phyloP scores from a whole-genome alignment of 2,113 vertebrate genomes.

The Echinops telfairi region DNA sequence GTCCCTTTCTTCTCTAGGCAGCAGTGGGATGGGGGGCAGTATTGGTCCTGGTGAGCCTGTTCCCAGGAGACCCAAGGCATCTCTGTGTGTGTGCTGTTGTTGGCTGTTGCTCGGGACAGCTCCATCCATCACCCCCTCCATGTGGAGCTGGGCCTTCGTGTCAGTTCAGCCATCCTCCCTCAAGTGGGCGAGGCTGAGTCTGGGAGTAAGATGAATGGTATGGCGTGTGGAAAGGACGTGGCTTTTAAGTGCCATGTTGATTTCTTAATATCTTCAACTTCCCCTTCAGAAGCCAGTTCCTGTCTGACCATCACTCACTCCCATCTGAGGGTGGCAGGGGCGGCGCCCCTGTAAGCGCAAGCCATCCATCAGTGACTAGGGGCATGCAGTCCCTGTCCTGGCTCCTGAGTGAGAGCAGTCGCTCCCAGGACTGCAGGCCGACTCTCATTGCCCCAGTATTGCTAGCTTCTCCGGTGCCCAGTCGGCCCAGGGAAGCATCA shows the following conservation, averaged over 20 bases:
- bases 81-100: conserved; percentile 55
- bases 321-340: neutral
- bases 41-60: conserved; percentile 45
- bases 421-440: neutral
- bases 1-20: conserved; percentile 66
- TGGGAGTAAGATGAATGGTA: conserved; percentile 68
- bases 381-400: conserved; percentile 28
- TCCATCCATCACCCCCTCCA: conserved; percentile 57
- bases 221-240: neutral
- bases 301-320: conserved; percentile 40
- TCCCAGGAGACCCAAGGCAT: conserved; percentile 51
- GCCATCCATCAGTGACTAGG: conserved; percentile 50
- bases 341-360: neutral
- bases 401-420: conserved; percentile 36
- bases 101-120: conserved; percentile 63
- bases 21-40: neutral
- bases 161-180: conserved; percentile 75
- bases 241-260: conserved; percentile 62
- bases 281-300: conserved; percentile 43
- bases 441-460: neutral
- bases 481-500: rapidly evolving
- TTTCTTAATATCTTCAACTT: conserved; percentile 63
- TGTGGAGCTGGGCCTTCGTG: conserved; percentile 65
- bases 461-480: neutral
- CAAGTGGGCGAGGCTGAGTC: conserved; percentile 69